Base-by-base conservation (phyloP, 2,797 vertebrate genomes). In the Platyrinchus mystaceus region DNA sequence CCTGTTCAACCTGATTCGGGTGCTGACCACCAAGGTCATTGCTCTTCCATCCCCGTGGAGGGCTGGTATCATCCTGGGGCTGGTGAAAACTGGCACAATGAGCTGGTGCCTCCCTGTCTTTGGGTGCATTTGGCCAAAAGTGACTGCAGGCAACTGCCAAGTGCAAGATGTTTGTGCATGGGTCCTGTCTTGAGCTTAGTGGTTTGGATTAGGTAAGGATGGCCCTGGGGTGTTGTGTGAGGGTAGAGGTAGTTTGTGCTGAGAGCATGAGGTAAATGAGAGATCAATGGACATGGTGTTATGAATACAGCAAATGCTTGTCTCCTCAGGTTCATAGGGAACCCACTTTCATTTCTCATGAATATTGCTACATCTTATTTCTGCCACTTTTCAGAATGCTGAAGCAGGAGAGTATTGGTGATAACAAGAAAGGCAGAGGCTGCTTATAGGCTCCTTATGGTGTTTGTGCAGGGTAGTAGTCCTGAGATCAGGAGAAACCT, bases 121-220 rank as follows among this genome's bases (percentile, higher is more conserved):
- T 0, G 3, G 26, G 26, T 32, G 7, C 34, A 19, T 4, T 1
- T 41, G 56, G 24, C n/a, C 46, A 53, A 32, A 92, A 87, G 67
- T 56, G 22, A 20, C 30, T 82, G 22, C 26, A 67, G 46, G 46
- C 34, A 56, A 47, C 49, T 78, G 28, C 46, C 43, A 55, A 16
- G 52, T 34, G 19, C 63, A 46, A n/a, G 60, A 3, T 41, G 34
- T 56, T 78, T 4, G 1, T 64, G 15, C 2, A 1, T 49, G 55
- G 7, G 20, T 73, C 50, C 41, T 69, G 7, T 39, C 49, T 64
- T 0, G 0, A 77, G 68, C 1, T 0, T 4, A 30, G 71, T 27
- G 36, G 17, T 66, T 69, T 21, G 28, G n/a, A 14, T n/a, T 73
- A 68, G 24, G 28, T 55, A 30, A 39, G 34, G 27, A 14, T 43